A percentile compares a stretch with the other conserved stretches of the same genome.
Evolutionary conservation across 1,140 invertebrate genomes (phyloP).

Genomic region (Temnothorax curvispinosus): DNA sequence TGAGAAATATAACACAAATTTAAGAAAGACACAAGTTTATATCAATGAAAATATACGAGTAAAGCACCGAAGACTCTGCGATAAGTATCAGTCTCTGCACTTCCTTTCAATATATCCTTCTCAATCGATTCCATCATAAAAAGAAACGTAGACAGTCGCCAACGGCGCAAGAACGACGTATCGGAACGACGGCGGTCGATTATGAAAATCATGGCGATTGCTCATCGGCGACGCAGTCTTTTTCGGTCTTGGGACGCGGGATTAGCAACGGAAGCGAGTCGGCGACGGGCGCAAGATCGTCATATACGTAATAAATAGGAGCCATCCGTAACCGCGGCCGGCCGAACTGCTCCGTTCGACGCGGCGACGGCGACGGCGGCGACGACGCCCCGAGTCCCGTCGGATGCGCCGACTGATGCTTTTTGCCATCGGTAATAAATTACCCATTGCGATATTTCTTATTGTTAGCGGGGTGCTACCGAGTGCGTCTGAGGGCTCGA

Average conservation of each 20-base stretch:
- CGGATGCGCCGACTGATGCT: conserved; percentile 76
- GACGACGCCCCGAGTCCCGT: conserved; percentile 62
- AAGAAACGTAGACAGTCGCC: background rate
- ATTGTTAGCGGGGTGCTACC: conserved; percentile 81
- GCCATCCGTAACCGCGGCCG: conserved; percentile 79
- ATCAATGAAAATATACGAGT: background rate
- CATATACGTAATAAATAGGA: conserved; percentile 81
- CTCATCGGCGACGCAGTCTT: conserved; percentile 33
- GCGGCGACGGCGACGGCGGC: conserved; percentile 55
- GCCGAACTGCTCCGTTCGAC: conserved; percentile 73
- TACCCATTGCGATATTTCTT: conserved; percentile 84
- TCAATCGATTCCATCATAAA: background rate
- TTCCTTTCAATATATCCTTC: background rate
- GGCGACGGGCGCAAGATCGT: conserved; percentile 66
- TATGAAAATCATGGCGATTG: conserved; percentile 51
- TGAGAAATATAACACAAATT: background rate
- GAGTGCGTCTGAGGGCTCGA: conserved; percentile 83
- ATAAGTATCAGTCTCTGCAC: background rate
- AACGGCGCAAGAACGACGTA: conserved; percentile 3
- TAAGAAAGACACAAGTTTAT: background rate
- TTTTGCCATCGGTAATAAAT: conserved; percentile 85
- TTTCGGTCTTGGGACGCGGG: background rate
- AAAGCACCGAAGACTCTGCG: background rate
- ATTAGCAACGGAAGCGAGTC: conserved; percentile 16
- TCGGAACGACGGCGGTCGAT: conserved; percentile 23